phyloP scores from a whole-genome alignment of 2,797 vertebrate species.

The Typhlichthys eigenmanni region DNA sequence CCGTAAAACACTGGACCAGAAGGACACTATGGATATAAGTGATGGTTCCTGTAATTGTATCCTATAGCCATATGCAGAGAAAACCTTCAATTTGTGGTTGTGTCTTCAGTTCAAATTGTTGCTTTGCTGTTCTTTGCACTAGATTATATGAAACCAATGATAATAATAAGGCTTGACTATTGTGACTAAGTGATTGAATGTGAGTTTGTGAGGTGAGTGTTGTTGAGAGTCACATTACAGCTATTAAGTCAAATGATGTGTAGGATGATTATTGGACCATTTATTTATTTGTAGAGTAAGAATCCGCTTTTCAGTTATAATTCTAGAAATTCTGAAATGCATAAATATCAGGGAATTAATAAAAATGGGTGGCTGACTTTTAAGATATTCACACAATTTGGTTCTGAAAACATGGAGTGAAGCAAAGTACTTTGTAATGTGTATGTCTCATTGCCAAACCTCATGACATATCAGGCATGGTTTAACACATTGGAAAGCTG shows the following conservation, averaged over 20 bases:
- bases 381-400: conserved; percentile 33
- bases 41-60: conserved; percentile 13
- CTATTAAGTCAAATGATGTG: conserved; percentile 46
- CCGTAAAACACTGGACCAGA: conserved; percentile 73
- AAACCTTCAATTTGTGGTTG: conserved; percentile 39
- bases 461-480: conserved; percentile 72
- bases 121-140: conserved; percentile 81
- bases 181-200: conserved; percentile 53
- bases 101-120: conserved; percentile 56
- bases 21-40: conserved; percentile 59
- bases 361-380: conserved; percentile 46
- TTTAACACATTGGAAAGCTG: conserved; percentile 44
- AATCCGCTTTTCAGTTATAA: conserved; percentile 37
- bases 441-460: conserved; percentile 61
- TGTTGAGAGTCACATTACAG: conserved; percentile 39
- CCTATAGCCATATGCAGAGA: conserved; percentile 26
- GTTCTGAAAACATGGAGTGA: conserved; percentile 16
- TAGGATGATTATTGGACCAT: conserved; percentile 55
- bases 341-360: conserved; percentile 67
- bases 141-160: conserved; percentile 64
- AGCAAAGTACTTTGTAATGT: conserved; percentile 42
- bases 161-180: conserved; percentile 61
- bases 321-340: conserved; percentile 52
- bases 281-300: conserved; percentile 70
- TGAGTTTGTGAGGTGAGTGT: conserved; percentile 43